A percentile compares a stretch with the other conserved stretches of the same genome.
Conservation (phyloP, 2,797 vertebrate species). For the Spheniscus humboldti region DNA sequence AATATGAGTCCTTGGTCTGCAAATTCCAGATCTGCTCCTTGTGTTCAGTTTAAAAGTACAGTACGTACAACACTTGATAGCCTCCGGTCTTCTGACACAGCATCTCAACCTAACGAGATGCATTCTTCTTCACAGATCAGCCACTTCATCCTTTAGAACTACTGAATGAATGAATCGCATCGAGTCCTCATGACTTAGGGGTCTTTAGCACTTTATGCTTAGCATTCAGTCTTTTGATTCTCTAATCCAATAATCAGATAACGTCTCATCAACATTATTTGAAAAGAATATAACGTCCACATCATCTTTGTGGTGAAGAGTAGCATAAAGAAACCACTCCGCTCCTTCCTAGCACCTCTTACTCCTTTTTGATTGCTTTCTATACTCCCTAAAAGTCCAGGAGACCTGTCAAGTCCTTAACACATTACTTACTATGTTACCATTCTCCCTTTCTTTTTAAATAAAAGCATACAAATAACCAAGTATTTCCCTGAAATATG, state of each 20-base stretch:
- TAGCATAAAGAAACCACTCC: neutral
- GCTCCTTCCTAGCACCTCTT: neutral
- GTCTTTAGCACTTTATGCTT: neutral
- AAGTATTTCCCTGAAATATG: neutral
- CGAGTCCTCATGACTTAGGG: neutral
- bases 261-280: neutral
- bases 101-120: neutral
- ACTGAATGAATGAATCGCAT: neutral
- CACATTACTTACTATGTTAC: neutral
- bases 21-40: neutral
- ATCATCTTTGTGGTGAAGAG: neutral
- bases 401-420: neutral
- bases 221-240: neutral
- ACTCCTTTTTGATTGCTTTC: neutral
- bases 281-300: neutral
- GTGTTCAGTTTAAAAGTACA: neutral
- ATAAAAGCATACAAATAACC: neutral
- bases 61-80: neutral
- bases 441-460: neutral
- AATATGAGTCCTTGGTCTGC: neutral
- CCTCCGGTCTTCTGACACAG: neutral
- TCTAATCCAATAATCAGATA: neutral
- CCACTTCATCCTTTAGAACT: constrained; percentile 17
- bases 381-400: neutral
- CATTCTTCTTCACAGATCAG: constrained; percentile 8